Evolutionary conservation across 2,888 invertebrate species (phyloP).

Genomic region (Dorcus hopei): DNA sequence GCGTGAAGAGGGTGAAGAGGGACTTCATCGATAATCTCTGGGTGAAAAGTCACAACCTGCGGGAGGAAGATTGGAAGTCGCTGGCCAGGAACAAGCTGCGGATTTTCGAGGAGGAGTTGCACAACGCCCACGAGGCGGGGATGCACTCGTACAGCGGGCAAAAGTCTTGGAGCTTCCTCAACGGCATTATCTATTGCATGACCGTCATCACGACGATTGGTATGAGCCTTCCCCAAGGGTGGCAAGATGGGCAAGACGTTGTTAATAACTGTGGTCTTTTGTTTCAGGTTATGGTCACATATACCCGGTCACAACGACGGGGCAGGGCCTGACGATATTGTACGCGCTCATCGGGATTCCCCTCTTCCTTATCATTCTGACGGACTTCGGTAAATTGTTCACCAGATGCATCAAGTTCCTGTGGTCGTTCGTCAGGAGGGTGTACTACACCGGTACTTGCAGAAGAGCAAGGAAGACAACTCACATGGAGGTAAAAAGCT

Average conservation of each 20-base stretch:
- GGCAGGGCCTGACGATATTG: slow-evolving; percentile 82
- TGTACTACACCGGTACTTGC: slow-evolving; percentile 85
- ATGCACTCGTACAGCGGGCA: slow-evolving; percentile 81
- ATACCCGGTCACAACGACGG: slow-evolving; percentile 83
- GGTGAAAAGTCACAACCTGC: slow-evolving; percentile 75
- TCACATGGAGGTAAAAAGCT: slow-evolving; percentile 63
- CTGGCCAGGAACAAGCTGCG: slow-evolving; percentile 75
- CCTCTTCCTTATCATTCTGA: slow-evolving; percentile 87
- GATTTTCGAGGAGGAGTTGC: slow-evolving; percentile 83
- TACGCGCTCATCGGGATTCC: slow-evolving; percentile 97
- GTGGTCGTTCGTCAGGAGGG: slow-evolving; percentile 79
- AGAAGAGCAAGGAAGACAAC: slow-evolving; percentile 70
- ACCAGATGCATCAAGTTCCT: slow-evolving; percentile 86
- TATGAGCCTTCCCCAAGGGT: slow-evolving; percentile 51
- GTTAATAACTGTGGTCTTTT: background rate
- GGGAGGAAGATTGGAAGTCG: slow-evolving; percentile 88
- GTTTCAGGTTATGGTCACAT: slow-evolving; percentile 93
- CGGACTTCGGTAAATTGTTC: slow-evolving; percentile 92
- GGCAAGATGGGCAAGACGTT: background rate
- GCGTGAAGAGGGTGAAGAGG: slow-evolving; percentile 80
- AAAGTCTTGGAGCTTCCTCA: slow-evolving; percentile 84
- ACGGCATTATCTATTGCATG: slow-evolving; percentile 81
- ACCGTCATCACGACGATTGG: slow-evolving; percentile 88
- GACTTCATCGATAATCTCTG: slow-evolving; percentile 83
- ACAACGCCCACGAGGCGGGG: slow-evolving; percentile 79